Evolutionary conservation across 64 coral and sea anemone species (phyloP).

Genomic region (Pocillopora verrucosa): DNA sequence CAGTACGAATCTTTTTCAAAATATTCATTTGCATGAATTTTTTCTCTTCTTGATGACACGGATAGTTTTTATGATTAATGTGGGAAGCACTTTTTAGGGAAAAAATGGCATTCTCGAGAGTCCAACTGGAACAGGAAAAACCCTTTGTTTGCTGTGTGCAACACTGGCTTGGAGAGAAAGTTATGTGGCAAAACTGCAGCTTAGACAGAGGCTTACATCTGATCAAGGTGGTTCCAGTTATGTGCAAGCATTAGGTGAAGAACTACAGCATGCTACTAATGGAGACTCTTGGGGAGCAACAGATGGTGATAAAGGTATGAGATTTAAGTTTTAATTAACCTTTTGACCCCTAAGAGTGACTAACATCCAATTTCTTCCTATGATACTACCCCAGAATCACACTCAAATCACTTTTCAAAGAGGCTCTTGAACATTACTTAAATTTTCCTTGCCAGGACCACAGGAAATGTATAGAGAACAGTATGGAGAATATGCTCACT

Average conservation of each 20-base stretch:
- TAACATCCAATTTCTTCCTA: neutral
- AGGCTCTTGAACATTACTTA: no score
- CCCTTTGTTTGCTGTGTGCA: slow-evolving; percentile 93
- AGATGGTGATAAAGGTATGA: slow-evolving; percentile 40
- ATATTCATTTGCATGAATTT: no score
- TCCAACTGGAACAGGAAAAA: slow-evolving; percentile 99
- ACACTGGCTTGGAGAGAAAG: slow-evolving; percentile 83
- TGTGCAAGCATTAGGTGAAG: slow-evolving; percentile 48
- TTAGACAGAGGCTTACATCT: slow-evolving; percentile 53
- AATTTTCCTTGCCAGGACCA: no score
- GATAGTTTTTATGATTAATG: neutral
- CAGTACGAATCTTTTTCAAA: no score
- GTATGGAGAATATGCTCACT: no score
- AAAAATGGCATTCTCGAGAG: slow-evolving; percentile 96
- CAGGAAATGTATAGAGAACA: no score
- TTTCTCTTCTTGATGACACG: no score
- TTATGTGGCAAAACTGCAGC: slow-evolving; percentile 81
- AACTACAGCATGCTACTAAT: slow-evolving; percentile 53
- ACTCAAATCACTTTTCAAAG: no score
- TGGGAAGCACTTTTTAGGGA: slow-evolving; percentile 29
- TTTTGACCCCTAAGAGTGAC: neutral
- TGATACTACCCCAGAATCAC: no score
- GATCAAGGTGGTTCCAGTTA: slow-evolving; percentile 35
- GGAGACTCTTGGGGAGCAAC: slow-evolving; percentile 47
- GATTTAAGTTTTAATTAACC: neutral